Conservation (phyloP, 2,113 vertebrate genomes). For the Erythrocebus patas region DNA sequence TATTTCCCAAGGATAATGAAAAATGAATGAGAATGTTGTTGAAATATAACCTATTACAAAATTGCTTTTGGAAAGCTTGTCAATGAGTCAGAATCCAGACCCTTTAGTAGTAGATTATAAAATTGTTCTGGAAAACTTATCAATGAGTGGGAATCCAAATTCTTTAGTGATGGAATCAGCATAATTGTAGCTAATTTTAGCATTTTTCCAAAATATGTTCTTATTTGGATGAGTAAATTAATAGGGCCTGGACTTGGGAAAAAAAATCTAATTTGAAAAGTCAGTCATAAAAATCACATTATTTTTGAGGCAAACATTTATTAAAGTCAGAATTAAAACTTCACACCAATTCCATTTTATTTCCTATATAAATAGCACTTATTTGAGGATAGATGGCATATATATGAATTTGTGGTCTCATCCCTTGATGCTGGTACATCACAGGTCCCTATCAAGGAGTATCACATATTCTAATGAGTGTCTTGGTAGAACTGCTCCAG, state of each 20-base stretch:
- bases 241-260: background rate
- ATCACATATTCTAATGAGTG: no score
- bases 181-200: background rate
- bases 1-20: constrained; percentile 79
- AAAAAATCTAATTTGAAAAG: background rate
- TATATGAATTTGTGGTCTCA: no score
- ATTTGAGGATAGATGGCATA: no score
- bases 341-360: no score
- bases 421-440: no score
- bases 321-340: no score
- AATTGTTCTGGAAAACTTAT: constrained; percentile 50
- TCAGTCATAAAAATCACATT: background rate
- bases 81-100: background rate
- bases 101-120: constrained; percentile 8
- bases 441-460: no score
- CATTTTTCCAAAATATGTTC: constrained; percentile 38
- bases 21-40: background rate
- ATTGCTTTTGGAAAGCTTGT: constrained; percentile 40
- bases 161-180: constrained; percentile 1
- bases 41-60: constrained; percentile 37
- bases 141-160: background rate
- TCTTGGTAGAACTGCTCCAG: no score
- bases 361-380: no score
- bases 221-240: constrained; percentile 39
- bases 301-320: constrained; percentile 30